Evolutionary conservation across 1,140 invertebrate genomes (phyloP).

Genomic region (Orussus abietinus): DNA sequence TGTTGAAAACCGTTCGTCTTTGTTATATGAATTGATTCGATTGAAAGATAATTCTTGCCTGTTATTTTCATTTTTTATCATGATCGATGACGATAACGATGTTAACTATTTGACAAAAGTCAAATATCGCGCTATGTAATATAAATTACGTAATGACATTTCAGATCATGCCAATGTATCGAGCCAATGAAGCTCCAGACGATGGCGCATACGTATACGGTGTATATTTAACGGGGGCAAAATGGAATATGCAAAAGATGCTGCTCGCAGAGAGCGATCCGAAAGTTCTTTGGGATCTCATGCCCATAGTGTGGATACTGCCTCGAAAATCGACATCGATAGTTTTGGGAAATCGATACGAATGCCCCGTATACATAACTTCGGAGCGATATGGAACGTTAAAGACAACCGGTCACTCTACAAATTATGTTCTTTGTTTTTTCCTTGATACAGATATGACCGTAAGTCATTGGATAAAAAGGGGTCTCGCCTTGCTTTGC

Average conservation of each 20-base stretch:
- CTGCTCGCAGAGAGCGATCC: conserved; percentile 72
- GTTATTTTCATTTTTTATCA: no score
- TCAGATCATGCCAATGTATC: conserved; percentile 25
- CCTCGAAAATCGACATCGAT: conserved; percentile 59
- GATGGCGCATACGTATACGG: conserved; percentile 83
- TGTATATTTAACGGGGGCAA: conserved; percentile 78
- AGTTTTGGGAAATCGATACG: conserved; percentile 60
- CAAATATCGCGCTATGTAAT: no score
- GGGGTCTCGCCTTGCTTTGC: conserved; percentile 81
- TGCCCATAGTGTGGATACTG: conserved; percentile 75
- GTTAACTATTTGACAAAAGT: no score
- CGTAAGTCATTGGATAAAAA: conserved; percentile 79
- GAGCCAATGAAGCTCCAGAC: conserved; percentile 49
- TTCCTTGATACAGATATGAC: conserved; percentile 67
- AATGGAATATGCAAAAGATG: conserved; percentile 66
- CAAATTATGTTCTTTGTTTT: conserved; percentile 83
- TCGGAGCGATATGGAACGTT: conserved; percentile 75
- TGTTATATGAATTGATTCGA: no score
- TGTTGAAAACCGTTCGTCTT: no score
- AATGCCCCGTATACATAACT: conserved; percentile 85
- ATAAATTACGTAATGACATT: no score
- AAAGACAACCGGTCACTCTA: conserved; percentile 88
- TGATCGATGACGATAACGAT: no score
- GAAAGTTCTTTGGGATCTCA: conserved; percentile 75
- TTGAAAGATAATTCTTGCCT: no score